These are phyloP conservation scores for Microtus ochrogaster DNA, from an alignment of 2,113 vertebrate species.

Conservation along the genomic window DNA sequence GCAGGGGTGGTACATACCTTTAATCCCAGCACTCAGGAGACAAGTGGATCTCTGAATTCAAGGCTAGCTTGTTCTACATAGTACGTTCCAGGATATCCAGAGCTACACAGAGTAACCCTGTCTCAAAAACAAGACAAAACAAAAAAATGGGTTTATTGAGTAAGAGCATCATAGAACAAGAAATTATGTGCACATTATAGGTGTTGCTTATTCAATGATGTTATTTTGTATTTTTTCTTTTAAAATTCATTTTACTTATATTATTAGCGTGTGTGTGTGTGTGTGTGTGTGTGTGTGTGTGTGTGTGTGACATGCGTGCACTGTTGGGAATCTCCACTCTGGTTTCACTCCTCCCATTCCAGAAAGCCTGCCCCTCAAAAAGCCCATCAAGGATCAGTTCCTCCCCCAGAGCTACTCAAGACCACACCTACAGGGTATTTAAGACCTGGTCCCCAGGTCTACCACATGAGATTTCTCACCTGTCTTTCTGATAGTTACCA, in stretches of 20 bases:
- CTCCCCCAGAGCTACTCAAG: too few species aligned
- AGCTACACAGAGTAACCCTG: background rate
- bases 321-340: too few species aligned
- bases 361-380: too few species aligned
- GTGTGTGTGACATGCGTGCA: background rate
- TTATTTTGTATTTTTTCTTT: background rate
- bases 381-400: too few species aligned
- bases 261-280: background rate
- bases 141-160: background rate
- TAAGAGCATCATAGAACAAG: background rate
- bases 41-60: background rate
- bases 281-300: background rate
- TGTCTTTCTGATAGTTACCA: too few species aligned
- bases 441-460: too few species aligned
- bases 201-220: background rate
- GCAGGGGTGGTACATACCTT: background rate
- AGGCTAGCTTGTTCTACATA: background rate
- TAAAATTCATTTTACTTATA: background rate
- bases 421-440: too few species aligned
- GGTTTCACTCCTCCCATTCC: too few species aligned
- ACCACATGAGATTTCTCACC: too few species aligned
- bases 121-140: background rate
- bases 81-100: background rate
- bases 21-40: background rate
- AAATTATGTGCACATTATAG: background rate